Percentiles rank a stretch among this genome's conserved stretches.
phyloP scores from a whole-genome alignment of 1,140 invertebrate species.

The Cryptotermes secundus region DNA sequence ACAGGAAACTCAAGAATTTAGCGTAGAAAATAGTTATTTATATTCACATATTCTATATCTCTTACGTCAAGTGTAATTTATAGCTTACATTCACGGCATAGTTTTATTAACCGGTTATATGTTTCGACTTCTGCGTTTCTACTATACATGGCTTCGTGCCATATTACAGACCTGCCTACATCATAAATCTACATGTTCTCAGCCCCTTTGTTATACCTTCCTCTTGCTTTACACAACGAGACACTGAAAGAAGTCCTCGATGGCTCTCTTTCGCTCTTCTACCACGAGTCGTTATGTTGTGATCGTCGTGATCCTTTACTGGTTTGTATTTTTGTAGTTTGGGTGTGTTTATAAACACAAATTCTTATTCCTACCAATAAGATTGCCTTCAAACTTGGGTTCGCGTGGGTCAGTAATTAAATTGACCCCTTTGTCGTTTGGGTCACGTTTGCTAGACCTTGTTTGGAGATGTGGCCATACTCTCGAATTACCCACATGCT shows the following conservation, averaged over 20 bases:
- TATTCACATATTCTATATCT: neutral
- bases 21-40: too few relatives aligned
- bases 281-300: neutral
- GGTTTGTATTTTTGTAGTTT: neutral
- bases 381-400: neutral
- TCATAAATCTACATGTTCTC: neutral
- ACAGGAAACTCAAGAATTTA: too few relatives aligned
- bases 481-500: neutral
- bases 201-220: neutral
- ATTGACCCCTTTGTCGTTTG: slow-evolving; percentile 21
- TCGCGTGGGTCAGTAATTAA: slow-evolving; percentile 32
- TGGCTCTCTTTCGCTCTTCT: neutral
- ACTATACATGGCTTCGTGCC: neutral
- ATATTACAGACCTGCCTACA: neutral
- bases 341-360: slow-evolving; percentile 4
- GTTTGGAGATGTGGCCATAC: neutral
- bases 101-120: neutral
- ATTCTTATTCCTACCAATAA: slow-evolving; percentile 8
- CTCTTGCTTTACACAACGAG: neutral
- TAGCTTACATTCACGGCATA: neutral
- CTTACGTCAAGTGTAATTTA: neutral
- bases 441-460: neutral
- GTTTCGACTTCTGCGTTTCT: neutral
- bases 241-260: neutral
- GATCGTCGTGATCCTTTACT: neutral